phyloP scores from a whole-genome alignment of 1,140 invertebrate species.

The Phymastichus coffea region DNA sequence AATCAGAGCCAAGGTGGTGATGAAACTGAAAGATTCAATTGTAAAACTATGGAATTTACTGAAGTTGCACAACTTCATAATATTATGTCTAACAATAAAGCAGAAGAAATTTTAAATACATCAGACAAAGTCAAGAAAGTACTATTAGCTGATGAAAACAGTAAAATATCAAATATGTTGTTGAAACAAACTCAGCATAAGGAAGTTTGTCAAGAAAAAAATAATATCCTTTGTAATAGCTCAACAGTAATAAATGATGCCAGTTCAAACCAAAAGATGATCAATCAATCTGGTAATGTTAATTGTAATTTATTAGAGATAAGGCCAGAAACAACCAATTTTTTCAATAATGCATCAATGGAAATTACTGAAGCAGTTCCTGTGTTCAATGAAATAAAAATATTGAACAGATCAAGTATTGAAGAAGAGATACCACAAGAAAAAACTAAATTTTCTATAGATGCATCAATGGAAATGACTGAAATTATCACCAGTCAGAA shows the following conservation, averaged over 20 bases:
- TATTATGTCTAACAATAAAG: not conserved
- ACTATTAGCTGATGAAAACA: slow-evolving; percentile 4
- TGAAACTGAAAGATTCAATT: slow-evolving; percentile 1
- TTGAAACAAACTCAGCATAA: no score
- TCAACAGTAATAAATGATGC: slow-evolving; percentile 26
- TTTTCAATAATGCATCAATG: slow-evolving; percentile 25
- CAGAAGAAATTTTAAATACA: not conserved
- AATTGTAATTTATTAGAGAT: not conserved
- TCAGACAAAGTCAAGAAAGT: slow-evolving; percentile 8
- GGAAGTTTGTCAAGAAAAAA: not conserved
- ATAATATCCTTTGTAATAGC: not conserved
- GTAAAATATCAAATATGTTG: slow-evolving; percentile 28
- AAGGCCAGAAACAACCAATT: slow-evolving; percentile 15
- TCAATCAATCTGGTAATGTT: slow-evolving; percentile 1
- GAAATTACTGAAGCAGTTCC: not conserved
- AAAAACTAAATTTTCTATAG: not conserved
- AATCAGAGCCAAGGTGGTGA: not conserved
- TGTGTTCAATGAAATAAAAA: not conserved
- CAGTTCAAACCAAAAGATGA: not conserved
- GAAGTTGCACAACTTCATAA: not conserved
- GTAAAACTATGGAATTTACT: slow-evolving; percentile 21
- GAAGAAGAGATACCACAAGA: not conserved
- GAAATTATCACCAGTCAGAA: not conserved
- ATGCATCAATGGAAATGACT: slow-evolving; percentile 5
- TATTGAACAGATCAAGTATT: not conserved